phyloP scores from a whole-genome alignment of 1,140 invertebrate genomes.

The Coenobita brevimanus region DNA sequence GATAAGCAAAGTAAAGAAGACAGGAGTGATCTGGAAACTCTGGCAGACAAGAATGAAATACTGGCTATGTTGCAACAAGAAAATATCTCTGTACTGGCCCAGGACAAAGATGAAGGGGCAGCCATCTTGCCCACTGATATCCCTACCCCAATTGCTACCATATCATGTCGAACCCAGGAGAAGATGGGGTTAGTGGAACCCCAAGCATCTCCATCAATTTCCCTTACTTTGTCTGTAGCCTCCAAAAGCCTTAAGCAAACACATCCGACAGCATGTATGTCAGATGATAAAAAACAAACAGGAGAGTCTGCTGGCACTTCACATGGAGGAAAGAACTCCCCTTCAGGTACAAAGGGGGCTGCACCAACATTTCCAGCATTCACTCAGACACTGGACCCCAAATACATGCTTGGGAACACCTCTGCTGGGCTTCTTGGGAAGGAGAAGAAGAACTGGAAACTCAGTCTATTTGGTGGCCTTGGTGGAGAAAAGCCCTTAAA shows the following conservation, averaged over 20 bases:
- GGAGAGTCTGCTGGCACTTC: not conserved
- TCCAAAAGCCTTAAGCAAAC: conserved; percentile 38
- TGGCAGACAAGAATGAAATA: too few relatives aligned
- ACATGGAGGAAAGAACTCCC: not conserved
- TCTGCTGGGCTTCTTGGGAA: conserved; percentile 21
- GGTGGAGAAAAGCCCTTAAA: not conserved
- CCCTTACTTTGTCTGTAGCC: conserved; percentile 42
- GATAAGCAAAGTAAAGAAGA: not conserved
- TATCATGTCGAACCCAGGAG: not conserved
- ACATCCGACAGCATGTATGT: not conserved
- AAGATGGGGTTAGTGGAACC: not conserved
- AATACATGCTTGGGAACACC: conserved; percentile 23
- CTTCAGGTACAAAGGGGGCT: not conserved
- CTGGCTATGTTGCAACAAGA: too few relatives aligned
- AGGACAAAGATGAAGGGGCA: not conserved
- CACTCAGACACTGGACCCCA: conserved; percentile 42
- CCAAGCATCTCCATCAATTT: not conserved
- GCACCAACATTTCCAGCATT: conserved; percentile 39
- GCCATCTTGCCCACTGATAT: conserved; percentile 26
- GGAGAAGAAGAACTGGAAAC: conserved; percentile 49
- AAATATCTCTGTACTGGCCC: not conserved
- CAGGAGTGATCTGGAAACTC: not conserved
- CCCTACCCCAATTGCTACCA: conserved; percentile 5
- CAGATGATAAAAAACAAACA: not conserved
- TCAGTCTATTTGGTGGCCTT: conserved; percentile 22